Evolutionary conservation across 2,797 vertebrate species (phyloP).

Genomic region (Danio albolineatus): DNA sequence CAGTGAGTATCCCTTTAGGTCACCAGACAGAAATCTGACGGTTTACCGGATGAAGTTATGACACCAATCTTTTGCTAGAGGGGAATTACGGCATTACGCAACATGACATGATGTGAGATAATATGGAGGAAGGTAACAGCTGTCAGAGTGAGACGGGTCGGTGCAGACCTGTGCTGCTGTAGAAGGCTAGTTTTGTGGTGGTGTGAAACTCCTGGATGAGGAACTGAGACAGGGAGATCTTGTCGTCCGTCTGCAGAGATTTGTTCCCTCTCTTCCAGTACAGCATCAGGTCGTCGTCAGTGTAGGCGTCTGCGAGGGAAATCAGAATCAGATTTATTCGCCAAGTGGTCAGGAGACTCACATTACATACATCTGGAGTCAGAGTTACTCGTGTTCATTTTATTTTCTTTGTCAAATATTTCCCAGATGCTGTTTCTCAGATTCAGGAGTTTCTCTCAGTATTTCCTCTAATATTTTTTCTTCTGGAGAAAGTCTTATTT

Average conservation of each 20-base stretch:
- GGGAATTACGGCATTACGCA: not conserved
- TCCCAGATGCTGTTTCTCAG: no score
- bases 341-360: no score
- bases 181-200: slow-evolving; percentile 93
- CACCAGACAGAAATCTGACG: not conserved
- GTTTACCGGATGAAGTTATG: not conserved
- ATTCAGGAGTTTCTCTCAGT: no score
- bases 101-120: not conserved
- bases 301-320: slow-evolving; percentile 87
- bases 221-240: slow-evolving; percentile 95
- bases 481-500: no score
- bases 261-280: slow-evolving; percentile 96
- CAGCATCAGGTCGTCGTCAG: slow-evolving; percentile 96
- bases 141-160: not conserved
- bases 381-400: no score
- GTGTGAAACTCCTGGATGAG: slow-evolving; percentile 97
- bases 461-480: no score
- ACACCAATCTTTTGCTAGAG: not conserved
- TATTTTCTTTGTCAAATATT: no score
- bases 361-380: no score
- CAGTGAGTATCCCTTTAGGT: no score
- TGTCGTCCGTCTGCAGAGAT: slow-evolving; percentile 92
- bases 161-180: slow-evolving; percentile 89
- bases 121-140: not conserved
- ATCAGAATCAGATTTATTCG: no score